These are phyloP conservation scores for Netelia melanura DNA, from an alignment of 2,888 invertebrate species.

Conservation along the genomic window DNA sequence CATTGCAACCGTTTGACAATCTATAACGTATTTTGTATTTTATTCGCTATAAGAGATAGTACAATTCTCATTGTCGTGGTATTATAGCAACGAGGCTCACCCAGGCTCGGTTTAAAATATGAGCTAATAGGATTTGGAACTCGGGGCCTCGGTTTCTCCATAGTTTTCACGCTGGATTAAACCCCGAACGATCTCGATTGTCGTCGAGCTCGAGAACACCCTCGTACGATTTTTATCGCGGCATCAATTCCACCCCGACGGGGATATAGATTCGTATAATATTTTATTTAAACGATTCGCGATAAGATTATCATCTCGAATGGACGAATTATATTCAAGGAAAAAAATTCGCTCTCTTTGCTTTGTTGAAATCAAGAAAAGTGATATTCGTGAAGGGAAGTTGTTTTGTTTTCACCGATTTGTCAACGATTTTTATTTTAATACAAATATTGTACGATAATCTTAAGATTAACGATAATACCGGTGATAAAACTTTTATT, in stretches of 20 bases:
- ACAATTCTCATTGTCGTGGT: conserved; percentile 62
- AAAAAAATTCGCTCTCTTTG: neutral
- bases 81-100: conserved; percentile 58
- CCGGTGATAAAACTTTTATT: too few species aligned
- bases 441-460: too few species aligned
- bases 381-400: too few species aligned
- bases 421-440: too few species aligned
- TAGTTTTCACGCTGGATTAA: conserved; percentile 77
- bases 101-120: conserved; percentile 67
- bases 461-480: too few species aligned
- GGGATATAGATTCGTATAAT: conserved; percentile 29
- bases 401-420: too few species aligned
- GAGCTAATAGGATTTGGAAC: conserved; percentile 77
- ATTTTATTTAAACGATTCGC: conserved; percentile 33
- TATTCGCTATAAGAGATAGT: neutral
- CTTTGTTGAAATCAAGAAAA: too few species aligned
- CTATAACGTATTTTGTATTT: neutral
- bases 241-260: conserved; percentile 3
- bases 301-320: conserved; percentile 7
- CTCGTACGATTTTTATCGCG: conserved; percentile 66
- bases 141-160: conserved; percentile 63
- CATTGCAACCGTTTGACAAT: too few species aligned
- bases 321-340: conserved; percentile 8
- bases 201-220: conserved; percentile 64
- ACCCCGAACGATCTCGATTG: conserved; percentile 67